Evolutionary conservation across 2,113 vertebrate genomes (phyloP), one percentile per base, ranked within the genome.

Genomic region (Progne subis): DNA sequence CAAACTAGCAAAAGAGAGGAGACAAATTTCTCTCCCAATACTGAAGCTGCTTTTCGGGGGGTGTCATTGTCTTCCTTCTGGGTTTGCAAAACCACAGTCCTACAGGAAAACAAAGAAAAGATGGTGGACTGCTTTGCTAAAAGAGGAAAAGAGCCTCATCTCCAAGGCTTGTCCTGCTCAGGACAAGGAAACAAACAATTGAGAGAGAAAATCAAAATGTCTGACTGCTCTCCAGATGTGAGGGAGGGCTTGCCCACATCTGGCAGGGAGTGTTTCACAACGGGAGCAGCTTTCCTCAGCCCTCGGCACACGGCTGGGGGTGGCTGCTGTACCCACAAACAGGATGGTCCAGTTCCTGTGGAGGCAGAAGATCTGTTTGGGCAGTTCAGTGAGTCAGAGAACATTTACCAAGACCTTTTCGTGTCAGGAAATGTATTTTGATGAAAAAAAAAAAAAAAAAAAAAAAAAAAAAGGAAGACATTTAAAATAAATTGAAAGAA

Each of bases 261-360:
- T 96, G 94, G 91, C 86, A 76, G 65, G 57, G 92, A 87, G 61
- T 19, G 47, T 92, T 95, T 89, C 39, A 28, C 74, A 85, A 53
- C 69, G 67, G 70, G 41, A 94, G 39, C 50, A 63, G 70, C 81
- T 78, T 95, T 95, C 41, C 82, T 69, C 89, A 87, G 89, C 86
- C 89, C 69, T 91, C 1, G 0, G 82, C 86, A 78, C 80, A 86
- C 1, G n/a, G 55, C 84, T 89, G 82, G 71, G 74, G 87, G 91
- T 0, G 82, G 81, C 67, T 90, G 39, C 44, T 91, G 87, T 24
- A 52, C 84, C 90, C 84, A 59, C 82, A 95, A 95, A 95, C 95
- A 94, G 91, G 95, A 95, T 61, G 83, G 95, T 94, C 83, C 95
- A 91, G 95, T 96, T 96, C 87, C 94, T 5, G 14, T 41, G 69